phyloP scores from a whole-genome alignment of 1,140 invertebrate genomes.

The Rhizoglyphus robini region DNA sequence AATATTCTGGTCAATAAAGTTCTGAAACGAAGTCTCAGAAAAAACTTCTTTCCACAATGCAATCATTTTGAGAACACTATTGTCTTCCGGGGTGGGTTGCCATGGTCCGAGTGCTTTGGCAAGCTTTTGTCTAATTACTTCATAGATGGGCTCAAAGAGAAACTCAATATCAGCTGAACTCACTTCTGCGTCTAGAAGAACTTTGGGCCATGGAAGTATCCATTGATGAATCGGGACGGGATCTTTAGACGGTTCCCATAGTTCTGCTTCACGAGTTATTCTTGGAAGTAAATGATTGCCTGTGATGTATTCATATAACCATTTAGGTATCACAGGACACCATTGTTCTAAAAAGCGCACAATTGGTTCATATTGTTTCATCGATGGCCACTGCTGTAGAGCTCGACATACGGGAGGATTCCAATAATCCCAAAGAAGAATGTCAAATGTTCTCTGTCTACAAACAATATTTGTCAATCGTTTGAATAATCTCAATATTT shows the following conservation, averaged over 20 bases:
- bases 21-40: conserved; percentile 59
- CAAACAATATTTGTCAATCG: conserved; percentile 56
- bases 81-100: conserved; percentile 64
- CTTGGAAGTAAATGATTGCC: conserved; percentile 66
- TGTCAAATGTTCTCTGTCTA: conserved; percentile 29
- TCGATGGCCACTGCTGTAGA: not conserved
- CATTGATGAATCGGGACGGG: conserved; percentile 85
- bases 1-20: conserved; percentile 75
- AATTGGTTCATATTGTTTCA: conserved; percentile 50
- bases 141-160: conserved; percentile 59
- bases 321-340: conserved; percentile 59
- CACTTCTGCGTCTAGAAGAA: conserved; percentile 53
- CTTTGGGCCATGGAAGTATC: conserved; percentile 86
- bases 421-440: conserved; percentile 73
- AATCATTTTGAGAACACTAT: conserved; percentile 78
- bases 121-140: conserved; percentile 81
- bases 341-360: conserved; percentile 65
- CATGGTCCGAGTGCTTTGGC: conserved; percentile 70
- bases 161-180: not conserved
- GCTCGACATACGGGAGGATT: conserved; percentile 55
- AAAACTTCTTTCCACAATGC: conserved; percentile 82
- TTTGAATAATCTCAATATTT: conserved; percentile 48
- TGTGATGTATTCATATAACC: conserved; percentile 67
- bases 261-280: conserved; percentile 60
- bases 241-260: conserved; percentile 89